Percentiles rank a stretch among this genome's conserved stretches.
Conservation (phyloP, 2,797 vertebrate species). For the Heliangelus exortis region DNA sequence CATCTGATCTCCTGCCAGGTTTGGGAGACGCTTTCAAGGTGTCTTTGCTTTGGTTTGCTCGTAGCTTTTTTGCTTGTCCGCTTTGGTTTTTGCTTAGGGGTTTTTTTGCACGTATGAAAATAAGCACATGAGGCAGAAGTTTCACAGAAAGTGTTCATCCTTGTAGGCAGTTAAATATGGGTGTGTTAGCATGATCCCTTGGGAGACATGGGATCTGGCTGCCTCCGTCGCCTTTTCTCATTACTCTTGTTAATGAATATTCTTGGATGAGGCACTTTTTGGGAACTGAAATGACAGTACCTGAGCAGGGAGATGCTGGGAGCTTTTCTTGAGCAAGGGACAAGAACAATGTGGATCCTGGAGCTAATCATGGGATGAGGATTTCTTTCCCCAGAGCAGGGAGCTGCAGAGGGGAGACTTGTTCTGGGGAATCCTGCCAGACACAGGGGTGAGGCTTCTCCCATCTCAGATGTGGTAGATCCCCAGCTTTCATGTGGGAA, state of each 20-base stretch:
- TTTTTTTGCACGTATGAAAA: neutral
- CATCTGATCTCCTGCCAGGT: conserved; percentile 52
- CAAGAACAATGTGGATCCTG: fast-evolving
- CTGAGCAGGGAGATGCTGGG: neutral
- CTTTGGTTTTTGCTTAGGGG: conserved; percentile 32
- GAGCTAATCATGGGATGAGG: neutral
- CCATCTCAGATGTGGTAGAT: neutral
- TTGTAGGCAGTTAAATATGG: neutral
- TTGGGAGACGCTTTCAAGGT: neutral
- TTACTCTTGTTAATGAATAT: neutral
- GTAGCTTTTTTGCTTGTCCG: fast-evolving
- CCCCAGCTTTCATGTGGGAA: neutral
- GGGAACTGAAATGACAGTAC: neutral
- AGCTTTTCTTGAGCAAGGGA: neutral
- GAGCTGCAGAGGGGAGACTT: fast-evolving
- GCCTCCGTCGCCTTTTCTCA: neutral
- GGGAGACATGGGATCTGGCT: neutral
- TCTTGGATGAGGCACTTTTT: neutral
- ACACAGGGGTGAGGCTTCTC: neutral
- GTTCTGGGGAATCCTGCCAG: neutral
- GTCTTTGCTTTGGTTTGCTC: neutral
- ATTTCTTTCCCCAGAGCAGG: neutral
- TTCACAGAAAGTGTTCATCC: neutral
- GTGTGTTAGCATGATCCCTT: neutral
- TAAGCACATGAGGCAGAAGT: neutral